Base-by-base conservation (phyloP, 2,888 invertebrate genomes). In the Drosophila cognata region DNA sequence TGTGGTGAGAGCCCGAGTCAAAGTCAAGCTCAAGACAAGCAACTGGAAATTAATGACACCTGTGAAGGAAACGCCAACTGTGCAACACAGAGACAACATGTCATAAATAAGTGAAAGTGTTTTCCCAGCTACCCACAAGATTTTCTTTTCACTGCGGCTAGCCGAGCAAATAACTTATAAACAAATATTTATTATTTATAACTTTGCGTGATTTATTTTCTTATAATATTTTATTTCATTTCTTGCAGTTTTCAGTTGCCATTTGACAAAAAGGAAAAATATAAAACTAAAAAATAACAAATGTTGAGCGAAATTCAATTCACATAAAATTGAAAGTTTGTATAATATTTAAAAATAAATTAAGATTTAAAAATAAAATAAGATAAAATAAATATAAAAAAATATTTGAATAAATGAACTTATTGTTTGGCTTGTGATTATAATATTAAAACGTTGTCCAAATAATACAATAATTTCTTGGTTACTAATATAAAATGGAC, bases 31-130 rank as follows among this genome's bases (percentile, higher is more conserved):
- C 43, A 64, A 61, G 51, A 59, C 66, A 67, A 57, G 59, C 63
- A 21, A 4, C 55, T 51, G 16, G 25, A 53, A 68, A 71, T 79
- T 71, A 52, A 71, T 61, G 67, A 63, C 65, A 74, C 52, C 65
- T 79, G 78, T 29, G 28, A 48, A 25, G 31, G 29, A 31, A n/a
- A 21, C 6, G 31, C 25, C 29, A 29, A 61, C 50, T 51, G 41
- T 29, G n/a, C 29, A 53, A 5, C 56, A 21, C 29, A 35, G 29
- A n/a, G 29, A 11, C 43, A 35, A 35, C 13, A 6, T 35, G 28
- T 3, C n/a, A 31, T 36, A 11, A 50, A 57, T 36, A 28, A 48
- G 21, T 28, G 25, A 51, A 59, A 35, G 38, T 16, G 2, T n/a
- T 38, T 25, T 56, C 2, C 46, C 46, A 46, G 46, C 16, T 2